These are phyloP conservation scores for Agonopterix arenella DNA, from an alignment of 2,888 invertebrate genomes.

Conservation along the genomic window DNA sequence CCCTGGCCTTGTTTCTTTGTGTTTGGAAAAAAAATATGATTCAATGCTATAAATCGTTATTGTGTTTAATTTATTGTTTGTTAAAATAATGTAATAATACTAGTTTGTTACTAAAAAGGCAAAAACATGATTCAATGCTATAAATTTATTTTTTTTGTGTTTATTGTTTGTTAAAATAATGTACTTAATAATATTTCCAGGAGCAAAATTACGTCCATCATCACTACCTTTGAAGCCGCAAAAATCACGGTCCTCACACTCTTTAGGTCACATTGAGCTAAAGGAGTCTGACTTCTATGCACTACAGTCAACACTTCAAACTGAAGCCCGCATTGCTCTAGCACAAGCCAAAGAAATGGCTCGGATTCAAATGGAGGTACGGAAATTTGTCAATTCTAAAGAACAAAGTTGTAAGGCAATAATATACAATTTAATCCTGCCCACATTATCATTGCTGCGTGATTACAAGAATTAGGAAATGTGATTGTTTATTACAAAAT, in stretches of 20 bases:
- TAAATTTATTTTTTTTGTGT: too few species aligned
- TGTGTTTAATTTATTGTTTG: too few species aligned
- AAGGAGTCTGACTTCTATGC: slow-evolving; percentile 88
- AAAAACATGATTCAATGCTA: neutral
- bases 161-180: neutral
- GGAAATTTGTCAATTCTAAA: neutral
- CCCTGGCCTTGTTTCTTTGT: slow-evolving; percentile 1
- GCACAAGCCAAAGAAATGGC: slow-evolving; percentile 95
- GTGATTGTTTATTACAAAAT: too few species aligned
- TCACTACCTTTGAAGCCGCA: slow-evolving; percentile 58
- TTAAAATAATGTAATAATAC: neutral
- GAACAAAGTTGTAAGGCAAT: too few species aligned
- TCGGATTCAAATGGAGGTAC: slow-evolving; percentile 92
- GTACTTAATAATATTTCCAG: slow-evolving; percentile 25
- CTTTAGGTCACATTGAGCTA: slow-evolving; percentile 60
- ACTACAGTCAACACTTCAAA: slow-evolving; percentile 88
- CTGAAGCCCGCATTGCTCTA: slow-evolving; percentile 91
- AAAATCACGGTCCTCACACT: slow-evolving; percentile 68
- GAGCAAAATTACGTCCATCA: slow-evolving; percentile 60
- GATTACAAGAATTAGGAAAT: too few species aligned
- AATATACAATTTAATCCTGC: too few species aligned
- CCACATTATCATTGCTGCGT: too few species aligned
- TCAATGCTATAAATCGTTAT: too few species aligned
- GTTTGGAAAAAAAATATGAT: neutral
- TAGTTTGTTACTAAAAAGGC: slow-evolving; percentile 8